Percentiles rank a stretch among this genome's conserved stretches.
These are phyloP conservation scores for Desmodus rotundus DNA, from an alignment of 2,113 vertebrate genomes.

Conservation along the genomic window DNA sequence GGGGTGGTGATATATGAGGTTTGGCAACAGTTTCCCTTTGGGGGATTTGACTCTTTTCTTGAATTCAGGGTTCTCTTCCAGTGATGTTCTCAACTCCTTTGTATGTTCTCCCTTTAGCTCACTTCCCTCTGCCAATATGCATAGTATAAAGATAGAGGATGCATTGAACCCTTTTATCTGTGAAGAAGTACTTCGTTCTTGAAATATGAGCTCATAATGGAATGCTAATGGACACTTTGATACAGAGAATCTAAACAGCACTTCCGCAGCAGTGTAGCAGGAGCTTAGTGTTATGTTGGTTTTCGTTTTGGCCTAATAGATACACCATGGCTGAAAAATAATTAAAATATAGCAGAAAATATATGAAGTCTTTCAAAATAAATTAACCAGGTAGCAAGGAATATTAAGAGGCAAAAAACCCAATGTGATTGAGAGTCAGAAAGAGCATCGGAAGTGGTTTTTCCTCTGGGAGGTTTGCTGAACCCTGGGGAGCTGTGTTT, in stretches of 20 bases:
- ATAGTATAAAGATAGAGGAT: not conserved
- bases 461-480: not conserved
- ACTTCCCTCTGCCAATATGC: not conserved
- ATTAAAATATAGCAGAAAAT: not conserved
- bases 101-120: not conserved
- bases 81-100: not conserved
- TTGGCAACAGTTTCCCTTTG: not conserved
- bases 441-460: not conserved
- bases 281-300: not conserved
- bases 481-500: not conserved
- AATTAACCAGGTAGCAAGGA: not conserved
- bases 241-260: not conserved
- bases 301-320: not conserved
- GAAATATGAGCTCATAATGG: not conserved
- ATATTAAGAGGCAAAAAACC: not conserved
- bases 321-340: not conserved
- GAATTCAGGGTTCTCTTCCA: not conserved
- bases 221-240: not conserved
- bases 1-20: not conserved
- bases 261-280: not conserved
- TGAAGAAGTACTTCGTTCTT: not conserved
- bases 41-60: not conserved
- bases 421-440: not conserved
- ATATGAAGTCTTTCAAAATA: not conserved
- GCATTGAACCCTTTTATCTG: not conserved